Conservation (phyloP, 2,888 invertebrate species). For the Isoperla grammatica region DNA sequence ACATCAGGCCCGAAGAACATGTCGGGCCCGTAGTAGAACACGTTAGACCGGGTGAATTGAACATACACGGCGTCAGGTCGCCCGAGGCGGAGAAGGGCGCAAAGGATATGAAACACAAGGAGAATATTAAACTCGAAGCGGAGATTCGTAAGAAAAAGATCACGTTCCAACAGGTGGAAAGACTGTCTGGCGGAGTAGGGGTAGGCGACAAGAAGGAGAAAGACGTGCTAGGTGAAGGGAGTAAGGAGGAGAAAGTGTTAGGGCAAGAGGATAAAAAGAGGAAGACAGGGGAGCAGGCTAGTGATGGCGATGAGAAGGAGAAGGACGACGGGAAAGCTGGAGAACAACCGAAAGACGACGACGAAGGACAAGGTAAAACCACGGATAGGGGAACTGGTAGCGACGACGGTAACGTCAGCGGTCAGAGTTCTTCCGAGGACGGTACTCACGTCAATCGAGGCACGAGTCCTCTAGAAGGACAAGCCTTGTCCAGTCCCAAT, state of each 20-base stretch:
- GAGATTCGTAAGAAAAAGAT: constrained; percentile 15
- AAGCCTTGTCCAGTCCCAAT: constrained; percentile 33
- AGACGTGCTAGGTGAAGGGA: constrained; percentile 30
- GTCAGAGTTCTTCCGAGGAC: constrained; percentile 9
- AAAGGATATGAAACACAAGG: constrained; percentile 36
- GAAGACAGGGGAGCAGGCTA: neutral
- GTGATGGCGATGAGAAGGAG: constrained; percentile 38
- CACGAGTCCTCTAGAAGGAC: constrained; percentile 44
- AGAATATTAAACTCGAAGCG: constrained; percentile 33
- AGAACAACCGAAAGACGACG: constrained; percentile 4
- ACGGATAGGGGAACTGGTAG: neutral
- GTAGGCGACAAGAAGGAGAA: constrained; percentile 45
- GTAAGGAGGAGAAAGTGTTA: constrained; percentile 20
- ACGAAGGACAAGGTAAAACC: constrained; percentile 36
- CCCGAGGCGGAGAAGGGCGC: constrained; percentile 37
- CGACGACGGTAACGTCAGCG: constrained; percentile 3
- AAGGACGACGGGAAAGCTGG: constrained; percentile 34
- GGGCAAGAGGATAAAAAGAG: neutral
- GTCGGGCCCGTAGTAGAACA: no score
- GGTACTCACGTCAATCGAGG: constrained; percentile 39
- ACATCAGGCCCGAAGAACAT: constrained; percentile 26
- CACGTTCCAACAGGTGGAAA: constrained; percentile 32
- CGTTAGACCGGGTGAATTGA: constrained; percentile 28
- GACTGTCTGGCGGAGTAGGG: constrained; percentile 39
- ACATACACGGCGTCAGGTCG: constrained; percentile 22